A percentile compares a stretch with the other conserved stretches of the same genome.
Evolutionary conservation across 2,888 invertebrate genomes (phyloP).

Genomic region (Rhingia campestris): DNA sequence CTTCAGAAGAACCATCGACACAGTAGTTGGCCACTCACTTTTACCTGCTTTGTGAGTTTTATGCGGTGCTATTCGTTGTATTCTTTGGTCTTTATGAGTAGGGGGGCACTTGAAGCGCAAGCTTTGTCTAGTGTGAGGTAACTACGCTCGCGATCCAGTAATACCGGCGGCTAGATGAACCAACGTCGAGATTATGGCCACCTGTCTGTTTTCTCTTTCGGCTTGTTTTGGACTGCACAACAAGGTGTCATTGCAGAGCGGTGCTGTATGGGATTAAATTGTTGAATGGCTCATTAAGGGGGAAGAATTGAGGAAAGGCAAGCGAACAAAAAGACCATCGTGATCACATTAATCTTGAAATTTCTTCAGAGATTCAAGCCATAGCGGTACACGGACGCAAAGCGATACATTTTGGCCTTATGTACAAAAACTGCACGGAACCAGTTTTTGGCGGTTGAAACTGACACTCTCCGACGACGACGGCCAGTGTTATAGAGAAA

Average conservation of each 20-base stretch:
- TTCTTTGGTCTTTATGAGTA: constrained; percentile 1
- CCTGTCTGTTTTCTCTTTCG: constrained; percentile 36
- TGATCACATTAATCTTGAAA: constrained; percentile 53
- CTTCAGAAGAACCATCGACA: constrained; percentile 48
- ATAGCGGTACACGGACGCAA: neutral
- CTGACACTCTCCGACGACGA: constrained; percentile 23
- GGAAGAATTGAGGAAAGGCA: neutral
- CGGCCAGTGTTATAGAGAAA: constrained; percentile 38
- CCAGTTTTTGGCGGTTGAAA: constrained; percentile 59
- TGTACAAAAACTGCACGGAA: constrained; percentile 34
- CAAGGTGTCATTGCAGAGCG: constrained; percentile 29
- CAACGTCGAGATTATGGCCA: constrained; percentile 23
- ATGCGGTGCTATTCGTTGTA: neutral
- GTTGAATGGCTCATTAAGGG: neutral
- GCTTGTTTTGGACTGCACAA: constrained; percentile 18
- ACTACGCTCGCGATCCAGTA: constrained; percentile 39
- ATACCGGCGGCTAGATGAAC: constrained; percentile 39
- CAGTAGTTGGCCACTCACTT: constrained; percentile 47
- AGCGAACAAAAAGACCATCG: neutral
- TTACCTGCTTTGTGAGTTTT: constrained; percentile 4
- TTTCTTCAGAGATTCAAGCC: constrained; percentile 16
- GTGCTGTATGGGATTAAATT: neutral
- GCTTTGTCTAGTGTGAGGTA: constrained; percentile 58
- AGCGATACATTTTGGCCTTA: neutral
- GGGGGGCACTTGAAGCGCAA: neutral